phyloP scores from a whole-genome alignment of 2,888 invertebrate genomes.

The Tipula unca region DNA sequence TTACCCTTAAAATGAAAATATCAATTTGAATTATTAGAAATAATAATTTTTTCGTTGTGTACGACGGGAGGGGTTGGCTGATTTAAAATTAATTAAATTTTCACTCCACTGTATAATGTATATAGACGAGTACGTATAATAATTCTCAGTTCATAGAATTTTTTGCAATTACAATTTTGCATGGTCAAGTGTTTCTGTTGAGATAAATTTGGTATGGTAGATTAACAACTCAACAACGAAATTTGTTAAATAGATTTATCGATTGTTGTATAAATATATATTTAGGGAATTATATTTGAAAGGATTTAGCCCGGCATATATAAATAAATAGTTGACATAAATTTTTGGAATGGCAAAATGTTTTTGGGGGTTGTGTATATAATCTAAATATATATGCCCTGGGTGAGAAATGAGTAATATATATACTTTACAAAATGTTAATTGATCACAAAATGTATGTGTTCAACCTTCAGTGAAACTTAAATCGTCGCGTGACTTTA shows the following conservation, averaged over 20 bases:
- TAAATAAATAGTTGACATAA: not conserved
- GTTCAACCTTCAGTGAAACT: too few relatives aligned
- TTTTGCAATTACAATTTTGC: not conserved
- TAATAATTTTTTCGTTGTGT: not conserved
- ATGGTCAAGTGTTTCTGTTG: not conserved
- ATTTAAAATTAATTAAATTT: not conserved
- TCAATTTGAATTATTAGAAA: not conserved
- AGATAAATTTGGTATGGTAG: not conserved
- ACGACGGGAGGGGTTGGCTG: not conserved
- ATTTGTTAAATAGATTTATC: not conserved
- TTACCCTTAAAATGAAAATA: not conserved
- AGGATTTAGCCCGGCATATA: not conserved
- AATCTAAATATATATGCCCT: too few relatives aligned
- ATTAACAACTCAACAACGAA: not conserved
- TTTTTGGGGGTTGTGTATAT: too few relatives aligned
- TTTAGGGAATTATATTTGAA: not conserved
- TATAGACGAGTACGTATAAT: too few relatives aligned
- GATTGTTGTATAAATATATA: not conserved
- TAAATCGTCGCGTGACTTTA: too few relatives aligned
- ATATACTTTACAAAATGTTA: too few relatives aligned
- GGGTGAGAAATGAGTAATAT: too few relatives aligned
- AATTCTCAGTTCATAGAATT: not conserved
- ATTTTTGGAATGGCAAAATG: too few relatives aligned
- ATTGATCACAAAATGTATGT: too few relatives aligned
- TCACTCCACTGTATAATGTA: not conserved